Base-by-base conservation (phyloP, 2,888 invertebrate genomes). In the Trachelus tabidus region DNA sequence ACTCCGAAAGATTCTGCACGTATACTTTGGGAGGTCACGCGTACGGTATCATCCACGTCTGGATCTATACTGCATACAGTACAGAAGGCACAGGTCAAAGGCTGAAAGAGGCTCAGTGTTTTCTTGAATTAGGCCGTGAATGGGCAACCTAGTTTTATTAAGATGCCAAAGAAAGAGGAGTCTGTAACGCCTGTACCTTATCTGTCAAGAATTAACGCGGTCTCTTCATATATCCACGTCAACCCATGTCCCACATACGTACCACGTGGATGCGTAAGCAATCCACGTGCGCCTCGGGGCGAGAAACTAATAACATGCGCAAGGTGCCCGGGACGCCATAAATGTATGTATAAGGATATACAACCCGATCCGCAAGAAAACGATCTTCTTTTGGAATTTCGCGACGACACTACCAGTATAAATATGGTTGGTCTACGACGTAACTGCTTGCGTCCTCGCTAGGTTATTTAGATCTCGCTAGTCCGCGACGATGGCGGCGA, bases 111-210 rank as follows among this genome's bases (percentile, higher is more conserved):
- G 81, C 86, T 85, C 86, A 86, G 86, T 89, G 88, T 89, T 89
- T 88, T 89, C 85, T 86, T 85, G 89, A 90, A 90, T 89, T 88
- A 89, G 89, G 88, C 88, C 88, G 89, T 89, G 90, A 89, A 89
- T 87, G 83, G 76, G 78, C 86, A 85, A 85, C 84, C 84, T 84
- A 85, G 85, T 88, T 85, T 89, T 85, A 89, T 89, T 88, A 88
- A 84, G 85, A 87, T 83, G 81, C 75, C 80, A 81, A 85, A 88
- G 87, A 89, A 88, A 87, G 88, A 85, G 80, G 85, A 81, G 86
- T 87, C 87, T 89, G 89, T 89, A 85, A 85, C 86, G 80, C 75
- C 75, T 75, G 37, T 68, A 73, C 79, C 79, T 79, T 77, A 73
- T 56, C 23, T 2, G 56, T 23, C 56, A 2, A 23, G 56, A 56